Evolutionary conservation across 2,113 vertebrate genomes (phyloP), one percentile per base, ranked within the genome.

Genomic region (Riparia riparia): DNA sequence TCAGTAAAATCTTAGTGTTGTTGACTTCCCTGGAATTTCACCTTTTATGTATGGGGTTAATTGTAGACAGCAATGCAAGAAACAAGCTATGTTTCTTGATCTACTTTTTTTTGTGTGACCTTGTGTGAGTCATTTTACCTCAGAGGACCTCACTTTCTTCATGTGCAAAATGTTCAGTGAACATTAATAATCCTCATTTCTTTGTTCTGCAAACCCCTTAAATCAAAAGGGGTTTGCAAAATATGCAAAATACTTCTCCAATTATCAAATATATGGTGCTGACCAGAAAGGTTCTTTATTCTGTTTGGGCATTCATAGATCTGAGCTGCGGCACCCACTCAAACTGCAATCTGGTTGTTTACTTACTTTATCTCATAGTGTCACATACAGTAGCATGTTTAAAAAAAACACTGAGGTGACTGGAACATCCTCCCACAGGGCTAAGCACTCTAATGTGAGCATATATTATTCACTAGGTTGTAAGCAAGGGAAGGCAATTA

Each of bases 391-490:
- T 60, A 69, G 84, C 71, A 73, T n/a, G 42, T 94, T 64, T 86
- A 74, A 84, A 90, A 91, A 89, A 89, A 91, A 66, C 90, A 88
- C 56, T 77, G 91, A 94, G 96, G 95, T 96, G 93, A 95, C 92
- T 95, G 93, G 79, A 96, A 96, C 69, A 45, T 96, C 72, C 86
- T 97, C 96, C 95, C 96, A 95, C 66, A 91, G 95, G 95, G 96
- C 96, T 90, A 94, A 96, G 88, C 82, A 89, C 83, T 96, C 86
- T 96, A 97, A 96, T 95, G 90, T 95, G 93, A 93, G 82, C 90
- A 97, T 97, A 88, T 93, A 97, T 97, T 96, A 97, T 97, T 97
- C 85, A 97, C 94, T 88, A 96, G 83, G 41, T 68, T 96, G 87
- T 95, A 91, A 96, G 93, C 86, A 95, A 88, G 84, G 65, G 51